phyloP scores from a whole-genome alignment of 2,888 invertebrate genomes.

The Arrhopalites spinosus region DNA sequence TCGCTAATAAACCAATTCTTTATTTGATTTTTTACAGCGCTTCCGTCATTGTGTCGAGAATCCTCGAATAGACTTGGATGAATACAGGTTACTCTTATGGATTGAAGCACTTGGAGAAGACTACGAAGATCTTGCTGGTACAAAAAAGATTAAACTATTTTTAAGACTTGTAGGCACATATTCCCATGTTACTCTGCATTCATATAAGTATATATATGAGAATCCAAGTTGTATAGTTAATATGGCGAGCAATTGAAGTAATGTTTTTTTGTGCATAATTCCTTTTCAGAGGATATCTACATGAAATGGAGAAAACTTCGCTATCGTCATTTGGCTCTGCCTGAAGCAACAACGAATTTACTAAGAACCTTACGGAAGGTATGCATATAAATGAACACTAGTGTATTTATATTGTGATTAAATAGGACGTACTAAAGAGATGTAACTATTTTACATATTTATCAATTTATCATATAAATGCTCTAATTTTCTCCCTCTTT shows the following conservation, averaged over 20 bases:
- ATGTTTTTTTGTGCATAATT: too few species aligned
- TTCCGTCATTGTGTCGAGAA: slow-evolving; percentile 84
- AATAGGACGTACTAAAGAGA: too few species aligned
- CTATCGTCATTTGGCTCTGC: slow-evolving; percentile 74
- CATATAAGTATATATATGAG: neutral
- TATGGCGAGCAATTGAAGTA: neutral
- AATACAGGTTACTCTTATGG: slow-evolving; percentile 80
- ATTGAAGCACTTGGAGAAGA: slow-evolving; percentile 74
- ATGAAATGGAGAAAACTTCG: slow-evolving; percentile 78
- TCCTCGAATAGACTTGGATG: slow-evolving; percentile 71
- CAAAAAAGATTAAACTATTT: slow-evolving; percentile 13
- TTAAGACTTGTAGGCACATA: slow-evolving; percentile 27
- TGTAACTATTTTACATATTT: too few species aligned
- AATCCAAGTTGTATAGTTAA: neutral
- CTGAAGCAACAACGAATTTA: slow-evolving; percentile 71
- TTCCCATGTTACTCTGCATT: slow-evolving; percentile 13
- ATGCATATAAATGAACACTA: too few species aligned
- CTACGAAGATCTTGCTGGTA: slow-evolving; percentile 72
- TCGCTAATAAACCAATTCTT: too few species aligned
- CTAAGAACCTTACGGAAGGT: slow-evolving; percentile 70
- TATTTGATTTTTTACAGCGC: too few species aligned
- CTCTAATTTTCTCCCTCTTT: too few species aligned
- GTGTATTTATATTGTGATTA: too few species aligned
- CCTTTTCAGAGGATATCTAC: slow-evolving; percentile 68
- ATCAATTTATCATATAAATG: too few species aligned